A percentile compares a stretch with the other conserved stretches of the same genome.
Conservation (phyloP, 1,140 invertebrate genomes). For the Saccostrea glomerata region DNA sequence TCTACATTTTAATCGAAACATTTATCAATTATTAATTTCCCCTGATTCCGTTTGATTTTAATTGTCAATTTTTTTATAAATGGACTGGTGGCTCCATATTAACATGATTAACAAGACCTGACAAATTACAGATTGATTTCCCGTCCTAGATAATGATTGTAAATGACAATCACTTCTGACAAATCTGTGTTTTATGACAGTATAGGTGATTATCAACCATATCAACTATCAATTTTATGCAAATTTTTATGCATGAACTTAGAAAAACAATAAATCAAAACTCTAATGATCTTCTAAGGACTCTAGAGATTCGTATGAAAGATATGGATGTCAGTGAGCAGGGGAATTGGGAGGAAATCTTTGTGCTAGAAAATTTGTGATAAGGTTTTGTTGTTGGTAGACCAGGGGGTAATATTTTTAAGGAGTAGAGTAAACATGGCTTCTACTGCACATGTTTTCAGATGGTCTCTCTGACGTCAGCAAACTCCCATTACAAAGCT, state of each 20-base stretch:
- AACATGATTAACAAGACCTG: neutral
- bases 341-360: neutral
- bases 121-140: slow-evolving; percentile 5
- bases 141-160: neutral
- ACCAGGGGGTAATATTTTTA: neutral
- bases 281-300: neutral
- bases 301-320: neutral
- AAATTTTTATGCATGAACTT: neutral
- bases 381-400: neutral
- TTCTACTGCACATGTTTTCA: neutral
- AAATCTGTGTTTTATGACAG: neutral
- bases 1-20: too few species aligned
- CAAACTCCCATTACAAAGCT: neutral
- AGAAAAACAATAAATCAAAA: slow-evolving; percentile 16
- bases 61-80: neutral
- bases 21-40: too few species aligned
- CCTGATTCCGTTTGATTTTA: neutral
- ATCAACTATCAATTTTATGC: neutral
- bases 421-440: neutral
- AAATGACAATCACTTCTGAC: slow-evolving; percentile 18
- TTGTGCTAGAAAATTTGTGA: neutral
- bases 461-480: neutral
- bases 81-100: neutral
- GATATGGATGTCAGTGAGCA: neutral
- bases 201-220: neutral